A percentile compares a stretch with the other conserved stretches of the same genome.
Conservation (phyloP, 2,113 vertebrate species). For the Talpa occidentalis region DNA sequence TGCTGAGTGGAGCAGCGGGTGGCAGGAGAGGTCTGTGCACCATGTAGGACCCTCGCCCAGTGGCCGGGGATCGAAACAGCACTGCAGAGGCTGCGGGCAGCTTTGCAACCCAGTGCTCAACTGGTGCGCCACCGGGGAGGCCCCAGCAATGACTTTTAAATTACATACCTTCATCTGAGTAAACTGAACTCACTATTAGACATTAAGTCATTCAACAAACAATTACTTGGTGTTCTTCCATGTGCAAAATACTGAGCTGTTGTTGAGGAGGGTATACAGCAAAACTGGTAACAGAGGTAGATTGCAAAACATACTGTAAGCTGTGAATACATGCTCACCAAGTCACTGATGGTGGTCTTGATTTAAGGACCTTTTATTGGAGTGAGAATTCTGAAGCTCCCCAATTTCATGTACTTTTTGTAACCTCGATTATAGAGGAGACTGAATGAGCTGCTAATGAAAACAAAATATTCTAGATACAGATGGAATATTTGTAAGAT, state of each 20-base stretch:
- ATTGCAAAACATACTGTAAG: neutral
- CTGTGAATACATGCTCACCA: neutral
- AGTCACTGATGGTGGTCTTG: neutral
- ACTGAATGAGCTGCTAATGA: neutral
- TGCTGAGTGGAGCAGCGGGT: no score
- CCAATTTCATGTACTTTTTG: neutral
- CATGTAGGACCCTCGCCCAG: no score
- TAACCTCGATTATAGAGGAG: neutral
- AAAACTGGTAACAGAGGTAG: neutral
- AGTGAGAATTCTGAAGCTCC: neutral
- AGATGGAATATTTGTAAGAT: neutral
- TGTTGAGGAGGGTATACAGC: neutral
- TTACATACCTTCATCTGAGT: neutral
- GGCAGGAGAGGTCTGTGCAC: no score
- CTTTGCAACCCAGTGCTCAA: no score
- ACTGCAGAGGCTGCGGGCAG: no score
- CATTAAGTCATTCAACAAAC: neutral
- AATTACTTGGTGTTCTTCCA: neutral
- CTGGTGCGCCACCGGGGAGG: no score
- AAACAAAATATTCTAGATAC: slow-evolving; percentile 29
- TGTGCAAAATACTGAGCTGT: neutral
- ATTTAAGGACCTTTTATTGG: neutral
- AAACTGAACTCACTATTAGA: neutral
- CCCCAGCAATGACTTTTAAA: slow-evolving; percentile 18
- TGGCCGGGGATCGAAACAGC: no score